These are phyloP conservation scores for Blastomussa wellsi DNA, from an alignment of 92 coral and sea anemone genomes.

Conservation along the genomic window DNA sequence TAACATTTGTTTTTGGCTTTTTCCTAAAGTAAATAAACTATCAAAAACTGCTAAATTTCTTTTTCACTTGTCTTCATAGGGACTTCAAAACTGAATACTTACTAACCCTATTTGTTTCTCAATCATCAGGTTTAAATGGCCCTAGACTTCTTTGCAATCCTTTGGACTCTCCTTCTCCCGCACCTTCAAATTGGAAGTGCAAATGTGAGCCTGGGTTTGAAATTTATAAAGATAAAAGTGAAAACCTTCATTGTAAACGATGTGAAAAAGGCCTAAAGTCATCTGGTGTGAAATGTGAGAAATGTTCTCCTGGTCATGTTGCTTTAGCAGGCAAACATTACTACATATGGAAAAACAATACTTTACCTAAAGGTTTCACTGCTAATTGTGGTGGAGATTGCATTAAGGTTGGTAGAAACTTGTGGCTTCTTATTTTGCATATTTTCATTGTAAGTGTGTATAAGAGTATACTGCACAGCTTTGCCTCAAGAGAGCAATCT, in stretches of 20 bases:
- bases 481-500: too few relatives aligned
- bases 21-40: too few relatives aligned
- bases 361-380: constrained; percentile 67
- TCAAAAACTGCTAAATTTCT: too few relatives aligned
- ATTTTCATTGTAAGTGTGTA: too few relatives aligned
- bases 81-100: not conserved
- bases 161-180: not conserved
- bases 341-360: constrained; percentile 52
- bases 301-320: constrained; percentile 70
- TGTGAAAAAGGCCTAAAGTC: constrained; percentile 58
- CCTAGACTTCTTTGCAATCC: constrained; percentile 20
- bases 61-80: too few relatives aligned
- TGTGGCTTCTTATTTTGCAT: not conserved
- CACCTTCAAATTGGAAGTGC: constrained; percentile 26
- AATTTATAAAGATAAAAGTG: not conserved
- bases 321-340: constrained; percentile 79
- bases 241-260: constrained; percentile 23
- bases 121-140: not conserved
- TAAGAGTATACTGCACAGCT: too few relatives aligned
- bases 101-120: not conserved
- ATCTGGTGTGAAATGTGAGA: constrained; percentile 57
- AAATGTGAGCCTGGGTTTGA: constrained; percentile 76
- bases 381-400: constrained; percentile 76
- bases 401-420: constrained; percentile 44
- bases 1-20: too few relatives aligned